Evolutionary conservation across 2,113 vertebrate genomes (phyloP).

Genomic region (Henicopernis longicauda): DNA sequence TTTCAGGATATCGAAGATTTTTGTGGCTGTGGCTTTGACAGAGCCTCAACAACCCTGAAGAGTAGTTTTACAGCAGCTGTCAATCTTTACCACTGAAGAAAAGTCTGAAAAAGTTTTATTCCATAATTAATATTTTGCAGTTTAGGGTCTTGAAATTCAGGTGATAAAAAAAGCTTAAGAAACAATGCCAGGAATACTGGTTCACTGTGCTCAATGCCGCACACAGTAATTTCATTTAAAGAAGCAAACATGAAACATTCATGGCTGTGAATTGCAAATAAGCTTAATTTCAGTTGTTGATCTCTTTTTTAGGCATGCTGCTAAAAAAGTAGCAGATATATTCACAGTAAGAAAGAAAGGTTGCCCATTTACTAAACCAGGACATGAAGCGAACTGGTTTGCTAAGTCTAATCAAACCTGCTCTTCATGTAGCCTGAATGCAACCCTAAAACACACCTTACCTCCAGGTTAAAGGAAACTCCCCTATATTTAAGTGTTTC

Average conservation of each 20-base stretch:
- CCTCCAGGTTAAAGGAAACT: neutral
- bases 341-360: neutral
- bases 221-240: neutral
- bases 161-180: neutral
- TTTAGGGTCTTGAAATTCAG: neutral
- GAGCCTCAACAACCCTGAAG: neutral
- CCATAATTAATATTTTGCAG: neutral
- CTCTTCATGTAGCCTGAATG: neutral
- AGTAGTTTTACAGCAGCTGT: neutral
- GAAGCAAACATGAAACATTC: neutral
- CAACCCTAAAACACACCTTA: neutral
- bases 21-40: neutral
- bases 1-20: slow-evolving; percentile 29
- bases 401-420: neutral
- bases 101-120: neutral
- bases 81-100: neutral
- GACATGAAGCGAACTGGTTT: neutral
- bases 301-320: neutral
- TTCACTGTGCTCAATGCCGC: neutral
- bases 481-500: neutral
- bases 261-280: neutral
- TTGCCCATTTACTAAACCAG: neutral
- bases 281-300: neutral
- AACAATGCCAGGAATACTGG: neutral
- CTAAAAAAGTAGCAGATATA: neutral